These are phyloP conservation scores for Anisognathus igniventris DNA, from an alignment of 2,797 vertebrate genomes.

Conservation along the genomic window DNA sequence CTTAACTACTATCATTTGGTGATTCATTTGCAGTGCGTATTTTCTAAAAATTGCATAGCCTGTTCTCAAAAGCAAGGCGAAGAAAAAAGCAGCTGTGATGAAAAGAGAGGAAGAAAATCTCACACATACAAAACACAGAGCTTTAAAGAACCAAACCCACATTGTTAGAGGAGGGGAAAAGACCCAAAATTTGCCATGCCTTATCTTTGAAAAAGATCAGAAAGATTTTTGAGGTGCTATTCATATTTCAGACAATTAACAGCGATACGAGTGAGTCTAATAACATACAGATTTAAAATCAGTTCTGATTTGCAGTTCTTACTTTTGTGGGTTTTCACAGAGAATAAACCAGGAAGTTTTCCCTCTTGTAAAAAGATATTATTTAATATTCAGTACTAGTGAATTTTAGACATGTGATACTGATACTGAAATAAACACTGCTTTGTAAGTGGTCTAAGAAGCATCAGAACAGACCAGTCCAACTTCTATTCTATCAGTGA, in stretches of 20 bases:
- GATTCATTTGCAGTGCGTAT: constrained; percentile 55
- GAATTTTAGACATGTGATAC: not conserved
- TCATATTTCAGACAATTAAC: not conserved
- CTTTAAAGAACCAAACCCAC: not conserved
- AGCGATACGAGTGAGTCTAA: not conserved
- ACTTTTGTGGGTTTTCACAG: not conserved
- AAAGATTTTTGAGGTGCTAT: not conserved
- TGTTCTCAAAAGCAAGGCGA: constrained; percentile 39
- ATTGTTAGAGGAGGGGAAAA: not conserved
- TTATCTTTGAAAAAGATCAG: not conserved
- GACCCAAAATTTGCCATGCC: not conserved
- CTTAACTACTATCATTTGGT: constrained; percentile 59
- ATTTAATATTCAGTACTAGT: not conserved
- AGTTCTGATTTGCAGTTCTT: not conserved
- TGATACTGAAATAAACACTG: not conserved
- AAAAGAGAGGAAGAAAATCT: constrained; percentile 41
- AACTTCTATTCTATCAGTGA: not conserved
- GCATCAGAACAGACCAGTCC: not conserved
- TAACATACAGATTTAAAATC: not conserved
- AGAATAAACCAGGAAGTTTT: not conserved
- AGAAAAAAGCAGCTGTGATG: constrained; percentile 38
- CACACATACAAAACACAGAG: not conserved
- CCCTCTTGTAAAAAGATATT: not conserved
- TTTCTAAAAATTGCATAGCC: constrained; percentile 64
- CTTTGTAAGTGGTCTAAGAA: not conserved